Base-by-base conservation (phyloP, 2,888 invertebrate species). In the Saturnia pavonia region DNA sequence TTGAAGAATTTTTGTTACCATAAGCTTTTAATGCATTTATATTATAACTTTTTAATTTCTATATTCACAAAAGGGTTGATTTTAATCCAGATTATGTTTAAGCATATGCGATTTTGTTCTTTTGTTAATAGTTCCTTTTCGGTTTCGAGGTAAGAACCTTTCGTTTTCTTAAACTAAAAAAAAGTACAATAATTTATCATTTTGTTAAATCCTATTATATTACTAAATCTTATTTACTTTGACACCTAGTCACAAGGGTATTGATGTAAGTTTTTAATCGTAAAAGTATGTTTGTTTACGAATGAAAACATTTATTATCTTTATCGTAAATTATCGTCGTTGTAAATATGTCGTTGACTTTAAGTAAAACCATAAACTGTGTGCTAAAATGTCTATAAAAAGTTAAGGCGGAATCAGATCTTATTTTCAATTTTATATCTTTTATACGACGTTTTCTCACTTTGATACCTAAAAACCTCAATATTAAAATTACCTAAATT, bases 21-120 rank as follows among this genome's bases (percentile, higher is more conserved):
- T 94, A 92, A 94, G 89, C 92, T 88, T 83, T 88, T 94, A 93
- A 94, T 94, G 88, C 94, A 86, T 94, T 93, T 92, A 92, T 92
- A 83, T 91, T 84, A 89, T 91, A 89, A 85, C 87, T 92, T 94
- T 92, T 92, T 91, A 92, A 92, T 91, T 93, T 94, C 87, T 85
- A 86, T 87, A 90, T 90, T 88, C 81, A 84, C 85, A 86, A 88
- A 93, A 92, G 91, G 93, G 91, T 92, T 92, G 86, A 77, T 86
- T 89, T 86, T 91, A 92, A 92, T 91, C 91, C 88, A 82, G 82
- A 86, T 88, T 88, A 88, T 87, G 87, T 88, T 85, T 84, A 87
- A 86, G 82, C 85, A 82, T 82, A 86, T 85, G 87, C 85, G 85
- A 84, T 78, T 78, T 83, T 78, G 80, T 78, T 77, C 85, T 86